Evolutionary conservation across 2,888 invertebrate species (phyloP), one percentile per base, ranked within the genome.

Genomic region (Amorpha juglandis): DNA sequence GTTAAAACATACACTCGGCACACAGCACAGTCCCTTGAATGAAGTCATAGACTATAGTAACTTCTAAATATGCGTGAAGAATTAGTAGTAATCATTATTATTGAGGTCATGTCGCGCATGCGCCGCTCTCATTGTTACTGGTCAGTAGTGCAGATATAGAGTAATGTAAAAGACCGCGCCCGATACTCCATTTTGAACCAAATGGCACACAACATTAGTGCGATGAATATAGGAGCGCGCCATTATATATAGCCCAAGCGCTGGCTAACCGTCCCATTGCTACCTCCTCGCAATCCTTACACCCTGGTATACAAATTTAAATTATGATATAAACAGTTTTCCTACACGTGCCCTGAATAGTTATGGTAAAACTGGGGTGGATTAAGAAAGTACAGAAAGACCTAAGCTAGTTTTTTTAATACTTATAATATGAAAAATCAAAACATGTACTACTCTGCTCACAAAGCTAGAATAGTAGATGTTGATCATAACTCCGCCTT

Each of bases 51-150:
- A 42, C 58, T 27, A 33, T 27, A 58, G 58, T 58, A 58, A 12
- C 38, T 38, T 38, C 19, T 58, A 42, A 58, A 58, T 42, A 58
- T 58, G 42, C 58, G 42, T 58, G 38, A 42, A 58, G 58, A 58
- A 58, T 58, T 42, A 58, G 35, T 19, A 58, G 42, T 42, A 27
- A 27, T n/a, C n/a, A n/a, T 27, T 27, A 27, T 27, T 19, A 58
- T 58, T 58, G 58, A 19, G 58, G 58, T 58, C 58, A 58, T 58
- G 58, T 42, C 58, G 58, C 42, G 52, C 52, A 50, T 50, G 50
- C 52, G 52, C 35, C 55, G 55, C 58, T 58, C 58, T 58, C 58
- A 42, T 58, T 38, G 19, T 38, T 19, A 42, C 58, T 42, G 42
- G 19, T 19, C 7, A 38, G 33, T 42, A 19, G 42, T 58, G 21